A percentile compares a stretch with the other conserved stretches of the same genome.
phyloP scores from a whole-genome alignment of 2,888 invertebrate genomes.

The Calameuta filiformis region DNA sequence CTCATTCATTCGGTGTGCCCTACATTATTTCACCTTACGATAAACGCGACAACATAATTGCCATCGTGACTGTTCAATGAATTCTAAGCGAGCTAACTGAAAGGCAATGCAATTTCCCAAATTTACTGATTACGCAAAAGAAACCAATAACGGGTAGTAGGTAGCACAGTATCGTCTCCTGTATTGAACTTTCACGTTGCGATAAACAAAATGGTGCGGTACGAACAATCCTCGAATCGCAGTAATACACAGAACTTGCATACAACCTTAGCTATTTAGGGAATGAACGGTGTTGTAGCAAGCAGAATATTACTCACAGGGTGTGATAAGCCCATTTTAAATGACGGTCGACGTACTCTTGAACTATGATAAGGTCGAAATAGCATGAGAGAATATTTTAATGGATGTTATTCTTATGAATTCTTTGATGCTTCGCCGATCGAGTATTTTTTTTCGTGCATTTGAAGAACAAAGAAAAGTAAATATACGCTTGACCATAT shows the following conservation, averaged over 20 bases:
- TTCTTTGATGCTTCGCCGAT: neutral
- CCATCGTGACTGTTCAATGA: neutral
- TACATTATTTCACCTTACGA: neutral
- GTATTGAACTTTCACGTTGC: neutral
- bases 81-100: neutral
- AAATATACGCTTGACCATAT: neutral
- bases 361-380: constrained; percentile 2
- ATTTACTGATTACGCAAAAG: neutral
- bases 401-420: neutral
- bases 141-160: neutral
- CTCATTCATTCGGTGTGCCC: neutral
- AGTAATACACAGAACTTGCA: constrained; percentile 31
- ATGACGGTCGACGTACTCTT: neutral
- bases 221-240: constrained; percentile 34
- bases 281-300: constrained; percentile 35
- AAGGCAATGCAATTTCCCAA: neutral
- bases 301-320: neutral
- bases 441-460: neutral
- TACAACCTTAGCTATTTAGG: constrained; percentile 32
- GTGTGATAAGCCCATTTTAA: neutral
- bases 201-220: neutral
- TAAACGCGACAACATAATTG: neutral
- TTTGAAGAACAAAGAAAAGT: neutral
- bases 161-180: neutral
- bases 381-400: neutral